Percentiles rank a stretch among this genome's conserved stretches.
These are phyloP conservation scores for Sphaerophoria rueppellii DNA, from an alignment of 2,888 invertebrate species.

Conservation along the genomic window DNA sequence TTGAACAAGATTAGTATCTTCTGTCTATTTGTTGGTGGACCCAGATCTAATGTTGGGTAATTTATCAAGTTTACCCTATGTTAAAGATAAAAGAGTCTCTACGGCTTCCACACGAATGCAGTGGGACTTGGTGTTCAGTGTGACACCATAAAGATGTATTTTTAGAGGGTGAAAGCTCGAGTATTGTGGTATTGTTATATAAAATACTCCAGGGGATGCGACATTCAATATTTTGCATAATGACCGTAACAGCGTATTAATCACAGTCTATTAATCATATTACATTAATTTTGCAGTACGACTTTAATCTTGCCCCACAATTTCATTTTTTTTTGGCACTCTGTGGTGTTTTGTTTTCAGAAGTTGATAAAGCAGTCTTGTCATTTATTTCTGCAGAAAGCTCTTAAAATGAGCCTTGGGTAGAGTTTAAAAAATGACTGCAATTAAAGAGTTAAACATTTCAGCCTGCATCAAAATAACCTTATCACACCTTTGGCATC, in stretches of 20 bases:
- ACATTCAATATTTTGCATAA: slow-evolving; percentile 66
- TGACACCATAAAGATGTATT: slow-evolving; percentile 24
- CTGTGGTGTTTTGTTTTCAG: too few species aligned
- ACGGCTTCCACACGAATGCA: slow-evolving; percentile 52
- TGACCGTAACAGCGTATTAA: slow-evolving; percentile 61
- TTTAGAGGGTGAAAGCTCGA: slow-evolving; percentile 26
- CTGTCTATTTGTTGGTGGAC: slow-evolving; percentile 43
- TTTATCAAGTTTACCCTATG: slow-evolving; percentile 65
- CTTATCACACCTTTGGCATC: slow-evolving; percentile 44
- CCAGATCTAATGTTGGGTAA: slow-evolving; percentile 65
- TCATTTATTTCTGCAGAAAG: too few species aligned
- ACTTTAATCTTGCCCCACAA: neutral
- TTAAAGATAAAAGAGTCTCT: neutral
- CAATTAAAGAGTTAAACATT: too few species aligned
- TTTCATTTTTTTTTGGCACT: neutral
- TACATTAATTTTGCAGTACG: slow-evolving; percentile 44
- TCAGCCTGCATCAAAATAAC: slow-evolving; percentile 9
- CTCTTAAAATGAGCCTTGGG: too few species aligned
- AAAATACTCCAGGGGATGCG: slow-evolving; percentile 50
- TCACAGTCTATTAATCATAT: slow-evolving; percentile 67
- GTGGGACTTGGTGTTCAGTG: slow-evolving; percentile 29
- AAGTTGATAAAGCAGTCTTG: too few species aligned
- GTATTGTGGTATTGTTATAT: neutral
- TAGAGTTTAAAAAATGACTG: too few species aligned
- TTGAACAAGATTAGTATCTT: slow-evolving; percentile 65